Conservation (phyloP, 2,888 invertebrate genomes). For the Habroteleia sp. region DNA sequence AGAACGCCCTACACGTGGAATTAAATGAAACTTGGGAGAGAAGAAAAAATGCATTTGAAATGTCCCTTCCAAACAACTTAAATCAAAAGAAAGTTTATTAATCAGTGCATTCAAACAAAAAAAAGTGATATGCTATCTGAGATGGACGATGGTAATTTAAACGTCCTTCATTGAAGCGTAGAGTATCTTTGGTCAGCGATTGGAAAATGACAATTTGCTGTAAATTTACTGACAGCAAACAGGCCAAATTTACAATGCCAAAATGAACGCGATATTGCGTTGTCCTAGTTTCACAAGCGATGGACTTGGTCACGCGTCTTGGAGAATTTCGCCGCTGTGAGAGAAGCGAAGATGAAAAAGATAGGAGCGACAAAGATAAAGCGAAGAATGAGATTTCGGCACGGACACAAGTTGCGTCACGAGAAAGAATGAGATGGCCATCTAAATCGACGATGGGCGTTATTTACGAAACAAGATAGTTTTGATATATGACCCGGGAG, state of each 20-base stretch:
- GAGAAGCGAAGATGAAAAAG: slow-evolving; percentile 3
- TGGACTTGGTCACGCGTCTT: slow-evolving; percentile 55
- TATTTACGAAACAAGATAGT: slow-evolving; percentile 24
- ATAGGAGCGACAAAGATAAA: slow-evolving; percentile 1
- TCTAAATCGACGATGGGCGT: slow-evolving; percentile 22
- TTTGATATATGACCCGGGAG: slow-evolving; percentile 17
- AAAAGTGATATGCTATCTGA: slow-evolving; percentile 14
- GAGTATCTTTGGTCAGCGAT: not conserved
- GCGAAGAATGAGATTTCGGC: slow-evolving; percentile 11
- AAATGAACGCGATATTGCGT: slow-evolving; percentile 37
- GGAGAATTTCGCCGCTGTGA: slow-evolving; percentile 47
- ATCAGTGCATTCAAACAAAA: slow-evolving; percentile 27
- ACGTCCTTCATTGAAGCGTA: not conserved
- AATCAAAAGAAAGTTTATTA: slow-evolving; percentile 25
- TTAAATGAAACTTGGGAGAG: too few relatives aligned
- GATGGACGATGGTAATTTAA: slow-evolving; percentile 9
- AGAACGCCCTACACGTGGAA: too few relatives aligned
- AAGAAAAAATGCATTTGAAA: too few relatives aligned
- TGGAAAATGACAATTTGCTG: slow-evolving; percentile 21
- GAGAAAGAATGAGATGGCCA: slow-evolving; percentile 19
- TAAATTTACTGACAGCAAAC: slow-evolving; percentile 2
- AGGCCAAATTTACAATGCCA: slow-evolving; percentile 38
- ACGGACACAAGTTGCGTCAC: slow-evolving; percentile 22
- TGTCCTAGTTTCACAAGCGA: slow-evolving; percentile 49
- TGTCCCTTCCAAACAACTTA: too few relatives aligned